Conservation (phyloP, 2,888 invertebrate genomes). For the Agrochola circellaris region DNA sequence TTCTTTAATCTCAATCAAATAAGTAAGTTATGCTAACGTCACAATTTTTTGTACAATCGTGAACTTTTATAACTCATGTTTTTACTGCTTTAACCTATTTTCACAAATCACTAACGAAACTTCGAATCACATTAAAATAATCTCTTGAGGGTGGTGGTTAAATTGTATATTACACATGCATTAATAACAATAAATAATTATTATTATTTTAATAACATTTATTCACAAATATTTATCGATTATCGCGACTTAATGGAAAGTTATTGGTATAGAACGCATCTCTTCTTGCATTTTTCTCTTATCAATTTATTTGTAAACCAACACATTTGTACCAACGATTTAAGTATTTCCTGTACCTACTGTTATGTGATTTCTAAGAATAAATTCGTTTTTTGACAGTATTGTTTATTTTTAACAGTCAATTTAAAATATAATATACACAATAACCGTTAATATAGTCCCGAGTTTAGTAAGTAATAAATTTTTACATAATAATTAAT, state of each 20-base stretch:
- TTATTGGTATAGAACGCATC: background rate
- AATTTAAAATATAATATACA: slow-evolving; percentile 5
- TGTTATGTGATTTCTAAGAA: slow-evolving; percentile 47
- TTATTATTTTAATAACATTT: background rate
- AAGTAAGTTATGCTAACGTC: slow-evolving; percentile 1
- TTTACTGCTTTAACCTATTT: background rate
- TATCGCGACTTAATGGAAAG: background rate
- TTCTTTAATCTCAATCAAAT: slow-evolving; percentile 35
- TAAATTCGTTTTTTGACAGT: slow-evolving; percentile 43
- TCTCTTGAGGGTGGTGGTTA: background rate
- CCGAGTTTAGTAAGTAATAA: background rate
- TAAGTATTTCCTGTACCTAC: slow-evolving; percentile 14
- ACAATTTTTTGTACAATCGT: background rate
- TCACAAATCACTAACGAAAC: slow-evolving; percentile 17
- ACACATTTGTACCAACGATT: slow-evolving; percentile 25
- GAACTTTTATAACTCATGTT: slow-evolving; percentile 2
- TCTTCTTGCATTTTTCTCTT: background rate
- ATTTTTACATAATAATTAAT: background rate
- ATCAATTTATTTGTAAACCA: slow-evolving; percentile 13
- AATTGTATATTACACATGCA: background rate
- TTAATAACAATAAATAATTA: background rate
- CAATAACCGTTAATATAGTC: background rate
- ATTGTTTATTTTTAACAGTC: slow-evolving; percentile 48
- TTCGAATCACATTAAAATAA: background rate
- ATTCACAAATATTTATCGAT: background rate